These are phyloP conservation scores for Eilema caniola DNA, from an alignment of 2,888 invertebrate species.

Conservation along the genomic window DNA sequence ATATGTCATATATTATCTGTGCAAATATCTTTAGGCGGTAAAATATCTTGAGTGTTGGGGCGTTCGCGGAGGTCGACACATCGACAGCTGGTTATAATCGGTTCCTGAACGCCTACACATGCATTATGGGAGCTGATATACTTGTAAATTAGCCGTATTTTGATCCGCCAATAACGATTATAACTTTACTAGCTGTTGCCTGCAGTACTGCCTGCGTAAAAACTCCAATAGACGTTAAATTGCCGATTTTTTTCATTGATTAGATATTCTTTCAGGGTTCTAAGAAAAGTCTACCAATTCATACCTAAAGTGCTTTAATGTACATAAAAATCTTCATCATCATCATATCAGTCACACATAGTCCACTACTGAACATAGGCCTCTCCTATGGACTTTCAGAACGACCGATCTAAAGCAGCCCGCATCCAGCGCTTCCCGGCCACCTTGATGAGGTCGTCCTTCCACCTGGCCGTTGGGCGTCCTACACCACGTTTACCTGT, in stretches of 20 bases:
- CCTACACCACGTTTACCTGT: too few species aligned
- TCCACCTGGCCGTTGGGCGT: too few species aligned
- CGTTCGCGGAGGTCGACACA: conserved; percentile 6
- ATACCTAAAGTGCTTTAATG: too few species aligned
- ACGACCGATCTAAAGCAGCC: too few species aligned
- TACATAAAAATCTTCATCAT: too few species aligned
- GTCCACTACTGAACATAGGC: too few species aligned
- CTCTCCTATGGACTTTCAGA: too few species aligned
- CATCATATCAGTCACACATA: too few species aligned
- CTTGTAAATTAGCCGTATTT: neutral
- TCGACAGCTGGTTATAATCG: conserved; percentile 1
- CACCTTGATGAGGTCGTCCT: too few species aligned
- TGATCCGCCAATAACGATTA: conserved; percentile 2
- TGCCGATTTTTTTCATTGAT: neutral
- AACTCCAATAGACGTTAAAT: neutral
- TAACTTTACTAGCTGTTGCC: neutral
- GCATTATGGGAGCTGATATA: neutral
- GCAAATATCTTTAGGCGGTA: neutral
- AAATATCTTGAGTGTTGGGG: neutral
- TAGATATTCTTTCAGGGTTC: too few species aligned
- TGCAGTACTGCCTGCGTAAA: neutral
- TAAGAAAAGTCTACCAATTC: too few species aligned
- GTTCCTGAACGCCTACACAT: conserved; percentile 11
- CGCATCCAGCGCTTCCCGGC: too few species aligned
- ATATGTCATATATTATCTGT: neutral